A percentile compares a stretch with the other conserved stretches of the same genome.
Conservation (phyloP, 2,888 invertebrate genomes). For the Pachliopta kotzebuea region DNA sequence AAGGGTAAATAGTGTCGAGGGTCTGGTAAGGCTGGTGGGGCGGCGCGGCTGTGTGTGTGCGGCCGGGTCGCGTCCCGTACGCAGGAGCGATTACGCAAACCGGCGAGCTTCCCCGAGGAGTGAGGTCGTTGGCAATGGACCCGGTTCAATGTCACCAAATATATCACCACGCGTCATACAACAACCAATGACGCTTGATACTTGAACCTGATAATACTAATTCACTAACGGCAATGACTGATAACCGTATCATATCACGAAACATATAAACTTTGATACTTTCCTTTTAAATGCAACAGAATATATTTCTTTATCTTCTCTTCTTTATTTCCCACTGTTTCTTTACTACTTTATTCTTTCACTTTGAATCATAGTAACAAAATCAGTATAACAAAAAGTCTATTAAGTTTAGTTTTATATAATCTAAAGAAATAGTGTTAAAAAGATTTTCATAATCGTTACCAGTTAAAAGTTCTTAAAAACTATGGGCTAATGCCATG, state of each 20-base stretch:
- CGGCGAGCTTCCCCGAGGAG: constrained; percentile 72
- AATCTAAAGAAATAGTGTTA: too few relatives aligned
- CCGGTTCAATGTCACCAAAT: constrained; percentile 81
- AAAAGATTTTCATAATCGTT: too few relatives aligned
- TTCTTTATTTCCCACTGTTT: too few relatives aligned
- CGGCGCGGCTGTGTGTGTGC: constrained; percentile 34
- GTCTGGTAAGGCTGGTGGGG: constrained; percentile 22
- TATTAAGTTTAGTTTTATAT: too few relatives aligned
- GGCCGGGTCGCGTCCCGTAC: constrained; percentile 55
- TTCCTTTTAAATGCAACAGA: too few relatives aligned
- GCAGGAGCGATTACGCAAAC: constrained; percentile 78
- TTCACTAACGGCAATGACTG: not conserved
- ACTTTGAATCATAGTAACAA: too few relatives aligned
- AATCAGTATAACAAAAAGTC: too few relatives aligned
- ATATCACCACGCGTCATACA: constrained; percentile 64
- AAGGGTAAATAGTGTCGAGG: constrained; percentile 11
- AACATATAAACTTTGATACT: too few relatives aligned
- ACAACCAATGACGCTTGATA: constrained; percentile 49
- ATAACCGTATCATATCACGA: not conserved
- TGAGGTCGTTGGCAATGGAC: constrained; percentile 81
- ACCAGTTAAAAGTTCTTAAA: too few relatives aligned
- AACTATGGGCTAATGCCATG: too few relatives aligned
- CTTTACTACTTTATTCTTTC: too few relatives aligned
- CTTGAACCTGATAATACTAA: constrained; percentile 37
- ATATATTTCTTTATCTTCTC: too few relatives aligned